These are phyloP conservation scores for Phallusia fumigata DNA, from an alignment of 23 tunicate genomes.

Conservation along the genomic window DNA sequence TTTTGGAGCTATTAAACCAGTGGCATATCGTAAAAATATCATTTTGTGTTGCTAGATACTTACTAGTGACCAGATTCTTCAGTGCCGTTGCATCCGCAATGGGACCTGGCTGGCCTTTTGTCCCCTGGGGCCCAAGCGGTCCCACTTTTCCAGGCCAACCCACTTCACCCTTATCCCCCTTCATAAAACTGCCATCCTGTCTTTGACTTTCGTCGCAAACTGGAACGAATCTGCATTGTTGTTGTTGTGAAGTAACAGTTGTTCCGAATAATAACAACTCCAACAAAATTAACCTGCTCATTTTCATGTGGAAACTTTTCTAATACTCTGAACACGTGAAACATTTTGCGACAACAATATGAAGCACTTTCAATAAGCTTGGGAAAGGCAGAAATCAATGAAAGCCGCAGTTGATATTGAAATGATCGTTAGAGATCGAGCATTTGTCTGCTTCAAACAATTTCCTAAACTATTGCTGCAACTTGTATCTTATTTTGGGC, in stretches of 20 bases:
- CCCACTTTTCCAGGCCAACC: not conserved
- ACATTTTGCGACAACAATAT: no score
- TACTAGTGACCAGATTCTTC: not conserved
- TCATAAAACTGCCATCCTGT: not conserved
- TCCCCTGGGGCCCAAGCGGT: not conserved
- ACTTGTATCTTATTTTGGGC: no score
- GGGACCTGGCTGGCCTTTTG: not conserved
- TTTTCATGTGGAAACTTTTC: not conserved
- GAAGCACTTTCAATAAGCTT: no score
- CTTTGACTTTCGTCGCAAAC: not conserved
- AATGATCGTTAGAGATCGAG: no score
- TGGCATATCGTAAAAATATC: not conserved
- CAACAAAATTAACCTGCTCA: not conserved
- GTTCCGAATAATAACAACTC: not conserved
- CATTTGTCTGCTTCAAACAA: no score
- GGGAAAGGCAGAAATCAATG: no score
- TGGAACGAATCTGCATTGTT: not conserved
- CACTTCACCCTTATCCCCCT: not conserved
- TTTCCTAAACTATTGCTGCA: no score
- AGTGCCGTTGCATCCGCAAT: not conserved
- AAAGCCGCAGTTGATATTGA: no score
- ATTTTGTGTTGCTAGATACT: no score
- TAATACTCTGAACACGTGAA: no score
- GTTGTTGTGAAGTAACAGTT: not conserved
- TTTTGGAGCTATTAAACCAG: no score